Base-by-base conservation (phyloP, 2,113 vertebrate genomes). In the Sinocyclocheilus maitianheensis region DNA sequence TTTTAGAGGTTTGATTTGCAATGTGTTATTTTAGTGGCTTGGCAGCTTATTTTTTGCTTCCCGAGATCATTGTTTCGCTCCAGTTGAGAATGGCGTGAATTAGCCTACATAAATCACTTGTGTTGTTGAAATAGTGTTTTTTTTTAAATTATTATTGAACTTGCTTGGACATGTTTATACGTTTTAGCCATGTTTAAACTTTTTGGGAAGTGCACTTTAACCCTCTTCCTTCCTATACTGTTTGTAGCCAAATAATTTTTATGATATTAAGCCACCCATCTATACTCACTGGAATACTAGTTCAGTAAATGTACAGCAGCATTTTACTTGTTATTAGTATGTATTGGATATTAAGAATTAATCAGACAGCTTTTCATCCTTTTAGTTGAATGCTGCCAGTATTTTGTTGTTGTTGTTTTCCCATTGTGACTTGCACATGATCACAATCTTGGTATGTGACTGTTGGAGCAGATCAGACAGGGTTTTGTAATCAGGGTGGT, bases 171-270 rank as follows among this genome's bases (percentile, higher is more conserved):
- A 43, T 43, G 20, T 22, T 72, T 72, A 12, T 22, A 72, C 16
- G 22, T n/a, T 75, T 75, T 48, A 14, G 40, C 40, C 72, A 16
- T 72, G 69, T 48, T 75, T 75, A 75, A 75, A 48, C 22, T 46
- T 11, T 75, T 48, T 75, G 40, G 43, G 72, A 75, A 14, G 72
- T 30, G 48, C 75, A 30, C 26, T 77, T 53, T 77, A 24, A 55
- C 48, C 24, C 12, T 77, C 75, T 77, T 55, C 16, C 46, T 77
- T 55, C 48, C 3, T 30, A 18, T 51, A 53, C 5, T n/a, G n/a
- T 75, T 48, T 75, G 43, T 75, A 51, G 74, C 74, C 43, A 4
- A 75, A 51, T 77, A 2, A 48, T 3, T 5, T 12, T 46, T 20
- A 2, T 65, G 24, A 13, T 20, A 11, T 63, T 43, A 40, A 75